Evolutionary conservation across 2,113 vertebrate species (phyloP), one percentile per base, ranked within the genome.

Genomic region (Uropsilus gracilis): DNA sequence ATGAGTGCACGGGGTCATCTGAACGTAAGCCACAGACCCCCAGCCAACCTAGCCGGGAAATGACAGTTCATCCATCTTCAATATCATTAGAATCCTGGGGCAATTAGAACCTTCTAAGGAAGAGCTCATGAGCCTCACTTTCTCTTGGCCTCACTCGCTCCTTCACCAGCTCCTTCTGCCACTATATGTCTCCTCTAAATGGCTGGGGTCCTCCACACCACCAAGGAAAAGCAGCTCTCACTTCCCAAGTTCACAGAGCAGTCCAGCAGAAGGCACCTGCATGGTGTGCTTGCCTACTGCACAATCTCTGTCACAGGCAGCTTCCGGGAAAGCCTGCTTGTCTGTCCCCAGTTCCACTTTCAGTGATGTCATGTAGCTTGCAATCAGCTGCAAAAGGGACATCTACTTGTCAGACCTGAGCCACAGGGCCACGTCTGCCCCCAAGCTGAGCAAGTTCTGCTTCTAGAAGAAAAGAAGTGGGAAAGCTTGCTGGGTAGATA

Each of bases 231-330:
- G 7, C 6, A 42, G 63, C 34, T 68, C 28, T 12, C 46, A 42
- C 37, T 39, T 3, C 10, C 30, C 42, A 12, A 1, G 13, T 30
- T 30, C 10, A n/a, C 1, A 14, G 2, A n/a, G 20, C 12, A 37
- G 42, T 71, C 75, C 53, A 32, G 30, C 4, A 3, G 39, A 75
- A 69, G 18, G 26, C 34, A 17, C 69, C 77, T 63, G 17, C 75
- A 26, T 88, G 83, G 86, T 37, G 50, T 75, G 92, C 50, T 91
- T 73, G 37, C 59, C 72, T n/a, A 76, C 78, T 75, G 4, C 48
- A 28, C 90, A 93, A 39, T 93, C 82, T 50, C 50, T 4, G 17
- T 69, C 71, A 46, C 32, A 32, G n/a, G 10, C 78, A 11, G 46
- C 11, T 28, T 7, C n/a, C n/a, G n/a, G 1, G 0, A 32, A 68